phyloP scores from a whole-genome alignment of 2,113 vertebrate genomes.

The Bos javanicus region DNA sequence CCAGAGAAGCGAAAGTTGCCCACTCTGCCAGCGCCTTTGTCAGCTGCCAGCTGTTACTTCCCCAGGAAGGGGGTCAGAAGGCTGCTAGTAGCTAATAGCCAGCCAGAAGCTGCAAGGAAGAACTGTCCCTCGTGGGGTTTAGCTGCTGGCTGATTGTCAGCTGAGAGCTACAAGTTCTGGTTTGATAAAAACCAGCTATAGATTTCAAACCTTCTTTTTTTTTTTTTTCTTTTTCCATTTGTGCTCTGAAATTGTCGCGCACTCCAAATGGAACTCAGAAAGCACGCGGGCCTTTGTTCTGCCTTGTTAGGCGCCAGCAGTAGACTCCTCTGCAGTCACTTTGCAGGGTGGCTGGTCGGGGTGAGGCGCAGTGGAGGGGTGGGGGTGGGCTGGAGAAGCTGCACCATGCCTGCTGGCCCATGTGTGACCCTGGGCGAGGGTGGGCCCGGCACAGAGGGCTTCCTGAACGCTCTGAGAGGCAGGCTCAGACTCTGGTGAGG shows the following conservation, averaged over 20 bases:
- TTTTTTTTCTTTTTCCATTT: conserved; percentile 30
- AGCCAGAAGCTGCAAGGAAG: conserved; percentile 64
- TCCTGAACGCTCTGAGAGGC: neutral
- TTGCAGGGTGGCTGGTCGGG: neutral
- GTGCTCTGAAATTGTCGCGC: conserved; percentile 54
- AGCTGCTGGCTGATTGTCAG: conserved; percentile 72
- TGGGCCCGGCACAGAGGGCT: neutral
- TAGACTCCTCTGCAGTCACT: neutral
- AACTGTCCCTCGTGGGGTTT: conserved; percentile 50
- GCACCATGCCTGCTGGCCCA: neutral
- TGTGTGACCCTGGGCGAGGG: neutral
- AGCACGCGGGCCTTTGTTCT: conserved; percentile 67
- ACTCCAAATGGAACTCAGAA: conserved; percentile 38
- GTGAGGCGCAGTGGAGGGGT: neutral
- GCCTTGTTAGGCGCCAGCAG: conserved; percentile 25
- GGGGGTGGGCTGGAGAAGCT: neutral
- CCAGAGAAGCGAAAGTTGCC: conserved; percentile 54
- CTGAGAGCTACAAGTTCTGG: conserved; percentile 60
- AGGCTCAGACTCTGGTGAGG: neutral
- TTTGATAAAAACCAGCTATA: conserved; percentile 69
- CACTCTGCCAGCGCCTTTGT: conserved; percentile 62
- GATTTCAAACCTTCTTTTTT: conserved; percentile 49
- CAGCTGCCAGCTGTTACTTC: conserved; percentile 74
- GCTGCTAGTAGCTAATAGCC: conserved; percentile 69
- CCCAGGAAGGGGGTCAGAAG: conserved; percentile 67